Evolutionary conservation across 2,888 invertebrate genomes (phyloP), one percentile per base, ranked within the genome.

Genomic region (Furcula furcula): DNA sequence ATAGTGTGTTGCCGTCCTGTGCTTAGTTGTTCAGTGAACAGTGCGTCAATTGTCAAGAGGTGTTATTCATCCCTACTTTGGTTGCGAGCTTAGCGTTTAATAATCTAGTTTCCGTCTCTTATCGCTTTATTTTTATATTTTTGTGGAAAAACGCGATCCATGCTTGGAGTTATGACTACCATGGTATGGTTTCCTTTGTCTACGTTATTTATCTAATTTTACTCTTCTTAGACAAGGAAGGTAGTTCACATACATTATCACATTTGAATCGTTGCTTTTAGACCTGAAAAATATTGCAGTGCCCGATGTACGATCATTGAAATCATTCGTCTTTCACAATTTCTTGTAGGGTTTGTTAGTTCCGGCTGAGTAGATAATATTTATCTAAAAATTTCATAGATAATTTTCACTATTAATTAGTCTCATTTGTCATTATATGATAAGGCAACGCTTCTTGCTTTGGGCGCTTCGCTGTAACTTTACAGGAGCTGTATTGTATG

Each of bases 151-250:
- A 67, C 85, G 82, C 85, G 83, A 87, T 83, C 87, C 85, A 88
- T 88, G 87, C 87, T 88, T 80, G 87, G 87, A 87, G 87, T 84
- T 82, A 88, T 88, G 87, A 87, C 87, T 81, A 88, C 87, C 84
- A 86, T 88, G 87, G 87, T 88, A 88, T 87, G 87, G 87, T 87
- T 87, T 86, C 79, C 87, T 87, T 88, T 88, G 87, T 87, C 80
- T 85, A 81, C 71, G 76, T 76, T 81, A 71, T 64, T 71, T 76
- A 61, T 55, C 49, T 52, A 67, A 60, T 68, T 75, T 65, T 75
- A 69, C 60, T 74, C 66, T 76, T 72, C 71, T 72, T 78, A 74
- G 78, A 72, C 68, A 65, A 65, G 60, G 70, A 70, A 67, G 70
- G 64, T 83, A 82, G 84, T 64, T 76, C 63, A 61, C 65, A 53